phyloP scores from a whole-genome alignment of 1,140 invertebrate genomes.

The Drosophila repletoides region DNA sequence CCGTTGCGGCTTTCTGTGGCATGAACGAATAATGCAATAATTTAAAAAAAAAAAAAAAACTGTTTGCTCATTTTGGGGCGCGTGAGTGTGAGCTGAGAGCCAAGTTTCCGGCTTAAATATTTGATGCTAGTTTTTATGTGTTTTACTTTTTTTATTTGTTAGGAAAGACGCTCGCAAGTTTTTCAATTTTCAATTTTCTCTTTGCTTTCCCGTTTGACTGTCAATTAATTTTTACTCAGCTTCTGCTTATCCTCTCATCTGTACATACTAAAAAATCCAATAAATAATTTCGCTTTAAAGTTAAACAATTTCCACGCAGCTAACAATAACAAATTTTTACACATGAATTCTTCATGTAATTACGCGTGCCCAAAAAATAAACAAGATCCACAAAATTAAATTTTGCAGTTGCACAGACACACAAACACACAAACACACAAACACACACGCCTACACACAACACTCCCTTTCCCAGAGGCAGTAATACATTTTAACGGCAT shows the following conservation, averaged over 20 bases:
- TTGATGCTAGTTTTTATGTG: conserved; percentile 36
- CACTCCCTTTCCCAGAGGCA: conserved; percentile 2
- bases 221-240: conserved; percentile 26
- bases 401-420: conserved; percentile 33
- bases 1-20: conserved; percentile 15
- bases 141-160: conserved; percentile 8
- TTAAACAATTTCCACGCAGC: conserved; percentile 45
- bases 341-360: conserved; percentile 77
- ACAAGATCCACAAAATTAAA: conserved; percentile 63
- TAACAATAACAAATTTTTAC: conserved; percentile 61
- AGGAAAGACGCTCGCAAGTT: not conserved
- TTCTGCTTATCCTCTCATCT: no score
- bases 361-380: conserved; percentile 61
- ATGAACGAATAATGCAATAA: conserved; percentile 43
- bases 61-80: conserved; percentile 27
- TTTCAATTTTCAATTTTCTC: not conserved
- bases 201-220: conserved; percentile 2
- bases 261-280: no score
- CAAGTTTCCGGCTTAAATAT: conserved; percentile 33
- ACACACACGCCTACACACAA: conserved; percentile 9
- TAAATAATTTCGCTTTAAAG: conserved; percentile 47
- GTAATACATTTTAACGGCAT: conserved; percentile 45
- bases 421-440: conserved; percentile 7
- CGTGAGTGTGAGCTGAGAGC: not conserved
- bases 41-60: conserved; percentile 27